Percentiles rank a stretch among this genome's conserved stretches.
Evolutionary conservation across 2,113 vertebrate species (phyloP).

Genomic region (Platanista minor): DNA sequence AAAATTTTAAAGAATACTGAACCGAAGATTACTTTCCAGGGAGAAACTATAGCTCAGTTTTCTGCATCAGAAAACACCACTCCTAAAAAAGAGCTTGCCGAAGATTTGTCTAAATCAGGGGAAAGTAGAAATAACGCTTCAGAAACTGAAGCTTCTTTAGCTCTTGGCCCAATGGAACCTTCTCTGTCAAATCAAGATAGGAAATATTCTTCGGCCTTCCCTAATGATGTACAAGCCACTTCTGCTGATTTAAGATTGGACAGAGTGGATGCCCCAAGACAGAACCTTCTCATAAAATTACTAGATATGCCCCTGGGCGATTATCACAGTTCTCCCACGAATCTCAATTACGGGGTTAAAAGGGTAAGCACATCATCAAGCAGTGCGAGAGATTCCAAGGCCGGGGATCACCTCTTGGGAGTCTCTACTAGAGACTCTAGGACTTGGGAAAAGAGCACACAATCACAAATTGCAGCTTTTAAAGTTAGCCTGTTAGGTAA

Average conservation of each 20-base stretch:
- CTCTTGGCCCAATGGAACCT: not conserved
- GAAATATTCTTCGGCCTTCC: not conserved
- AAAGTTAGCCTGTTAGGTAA: not conserved
- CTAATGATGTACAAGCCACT: not conserved
- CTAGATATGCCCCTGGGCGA: conserved; percentile 17
- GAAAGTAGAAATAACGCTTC: not conserved
- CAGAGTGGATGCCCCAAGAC: not conserved
- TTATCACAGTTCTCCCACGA: not conserved
- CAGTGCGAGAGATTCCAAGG: not conserved
- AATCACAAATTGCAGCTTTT: not conserved
- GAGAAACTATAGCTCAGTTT: not conserved
- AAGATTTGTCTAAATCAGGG: not conserved
- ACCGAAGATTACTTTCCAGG: not conserved
- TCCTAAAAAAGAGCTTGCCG: not conserved
- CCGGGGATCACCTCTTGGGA: rapidly evolving
- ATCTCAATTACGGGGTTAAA: not conserved
- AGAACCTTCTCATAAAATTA: not conserved
- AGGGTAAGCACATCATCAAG: not conserved
- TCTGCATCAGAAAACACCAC: not conserved
- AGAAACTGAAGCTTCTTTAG: not conserved
- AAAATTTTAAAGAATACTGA: not conserved
- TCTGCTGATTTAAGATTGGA: not conserved
- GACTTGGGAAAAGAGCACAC: not conserved
- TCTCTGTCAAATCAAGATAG: not conserved
- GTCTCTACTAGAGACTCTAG: not conserved